Percentiles rank a stretch among this genome's conserved stretches.
Evolutionary conservation across 2,113 vertebrate genomes (phyloP).

Genomic region (Dromaius novaehollandiae): DNA sequence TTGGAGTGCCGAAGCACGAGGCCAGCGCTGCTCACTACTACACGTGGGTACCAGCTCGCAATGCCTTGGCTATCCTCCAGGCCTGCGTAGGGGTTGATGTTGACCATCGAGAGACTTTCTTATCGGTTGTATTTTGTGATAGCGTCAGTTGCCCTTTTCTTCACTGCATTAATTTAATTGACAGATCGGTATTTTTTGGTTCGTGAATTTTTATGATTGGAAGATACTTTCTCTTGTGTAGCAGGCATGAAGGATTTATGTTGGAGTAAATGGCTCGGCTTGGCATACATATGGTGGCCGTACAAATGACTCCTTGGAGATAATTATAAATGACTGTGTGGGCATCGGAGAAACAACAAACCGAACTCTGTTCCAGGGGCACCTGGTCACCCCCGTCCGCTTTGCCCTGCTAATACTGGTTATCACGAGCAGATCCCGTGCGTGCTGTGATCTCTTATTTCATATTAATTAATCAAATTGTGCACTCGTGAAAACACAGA

Average conservation of each 20-base stretch:
- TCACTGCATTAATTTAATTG: neutral
- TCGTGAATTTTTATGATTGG: neutral
- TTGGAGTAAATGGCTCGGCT: neutral
- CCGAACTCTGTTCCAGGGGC: neutral
- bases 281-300: neutral
- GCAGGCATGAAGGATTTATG: neutral
- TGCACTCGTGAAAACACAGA: neutral
- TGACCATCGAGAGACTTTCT: neutral
- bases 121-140: neutral
- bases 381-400: neutral
- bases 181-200: neutral
- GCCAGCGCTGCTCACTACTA: rapidly evolving
- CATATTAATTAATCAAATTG: neutral
- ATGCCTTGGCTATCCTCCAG: neutral
- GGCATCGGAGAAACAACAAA: neutral
- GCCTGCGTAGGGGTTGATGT: neutral
- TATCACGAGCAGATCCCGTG: neutral
- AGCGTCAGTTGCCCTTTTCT: neutral
- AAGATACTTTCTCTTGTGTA: neutral
- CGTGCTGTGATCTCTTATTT: neutral
- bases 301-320: neutral
- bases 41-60: rapidly evolving
- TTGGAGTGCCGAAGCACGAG: neutral
- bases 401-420: neutral
- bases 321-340: neutral